These are phyloP conservation scores for Xanthia icteritia DNA, from an alignment of 2,888 invertebrate species.

Conservation along the genomic window DNA sequence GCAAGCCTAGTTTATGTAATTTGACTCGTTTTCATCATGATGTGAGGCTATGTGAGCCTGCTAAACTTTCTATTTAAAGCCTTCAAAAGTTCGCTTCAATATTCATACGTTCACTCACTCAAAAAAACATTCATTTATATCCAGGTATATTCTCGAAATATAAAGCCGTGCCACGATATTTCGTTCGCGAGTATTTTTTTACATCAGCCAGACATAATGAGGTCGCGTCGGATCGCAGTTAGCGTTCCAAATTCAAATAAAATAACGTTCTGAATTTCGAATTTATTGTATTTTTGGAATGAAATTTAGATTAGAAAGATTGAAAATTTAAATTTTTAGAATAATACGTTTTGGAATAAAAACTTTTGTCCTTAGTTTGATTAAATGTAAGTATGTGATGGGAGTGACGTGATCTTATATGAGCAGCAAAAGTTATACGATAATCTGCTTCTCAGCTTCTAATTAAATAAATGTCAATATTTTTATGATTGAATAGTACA, in stretches of 20 bases:
- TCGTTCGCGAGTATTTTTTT: conserved; percentile 52
- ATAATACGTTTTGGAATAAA: background rate
- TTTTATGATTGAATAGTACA: no score
- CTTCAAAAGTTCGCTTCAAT: conserved; percentile 14
- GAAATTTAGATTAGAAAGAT: conserved; percentile 6
- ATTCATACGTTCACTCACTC: conserved; percentile 35
- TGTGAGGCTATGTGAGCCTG: background rate
- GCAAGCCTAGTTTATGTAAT: background rate
- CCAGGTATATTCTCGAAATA: conserved; percentile 33
- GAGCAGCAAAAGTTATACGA: no score
- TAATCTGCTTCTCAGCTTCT: no score
- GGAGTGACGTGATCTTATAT: no score
- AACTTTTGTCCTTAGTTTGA: no score
- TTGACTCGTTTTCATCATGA: conserved; percentile 1
- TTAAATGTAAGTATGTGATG: no score
- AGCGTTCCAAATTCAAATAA: conserved; percentile 63
- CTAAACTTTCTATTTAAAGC: conserved; percentile 20
- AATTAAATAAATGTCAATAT: no score
- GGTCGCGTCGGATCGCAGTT: conserved; percentile 48
- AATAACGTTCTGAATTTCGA: conserved; percentile 42
- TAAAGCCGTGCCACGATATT: conserved; percentile 36
- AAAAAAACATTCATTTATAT: conserved; percentile 43
- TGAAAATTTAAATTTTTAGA: conserved; percentile 24
- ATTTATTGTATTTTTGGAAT: conserved; percentile 14
- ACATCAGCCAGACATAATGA: conserved; percentile 55